Percentiles rank a stretch among this genome's conserved stretches.
phyloP scores from a whole-genome alignment of 2,113 vertebrate genomes.

The Nycticebus coucang region DNA sequence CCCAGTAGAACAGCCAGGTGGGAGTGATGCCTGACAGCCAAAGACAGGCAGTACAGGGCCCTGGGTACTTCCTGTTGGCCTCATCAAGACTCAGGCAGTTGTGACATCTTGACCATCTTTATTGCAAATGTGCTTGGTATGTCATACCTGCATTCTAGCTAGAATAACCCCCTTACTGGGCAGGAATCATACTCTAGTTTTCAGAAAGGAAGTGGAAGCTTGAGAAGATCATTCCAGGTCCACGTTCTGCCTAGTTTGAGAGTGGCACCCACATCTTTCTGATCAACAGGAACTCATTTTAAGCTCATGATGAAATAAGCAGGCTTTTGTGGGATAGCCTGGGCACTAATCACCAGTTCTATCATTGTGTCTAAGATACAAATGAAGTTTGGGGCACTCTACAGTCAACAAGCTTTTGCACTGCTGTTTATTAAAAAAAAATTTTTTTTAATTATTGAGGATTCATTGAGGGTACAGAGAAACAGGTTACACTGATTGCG shows the following conservation, averaged over 20 bases:
- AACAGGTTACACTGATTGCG: no score
- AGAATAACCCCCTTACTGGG: accelerated
- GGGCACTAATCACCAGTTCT: neutral
- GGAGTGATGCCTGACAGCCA: no score
- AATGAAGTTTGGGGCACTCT: neutral
- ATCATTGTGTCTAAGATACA: neutral
- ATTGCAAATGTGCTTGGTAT: neutral
- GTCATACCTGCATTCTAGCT: neutral
- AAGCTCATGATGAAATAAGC: neutral
- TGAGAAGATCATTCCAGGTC: neutral
- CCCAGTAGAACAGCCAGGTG: neutral
- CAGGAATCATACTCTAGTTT: neutral
- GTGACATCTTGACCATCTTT: neutral
- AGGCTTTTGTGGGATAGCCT: neutral
- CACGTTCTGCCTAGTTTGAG: neutral
- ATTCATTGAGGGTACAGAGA: no score
- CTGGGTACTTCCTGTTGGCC: neutral
- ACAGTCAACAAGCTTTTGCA: neutral
- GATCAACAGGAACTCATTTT: no score
- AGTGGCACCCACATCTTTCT: neutral
- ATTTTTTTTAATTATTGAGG: no score
- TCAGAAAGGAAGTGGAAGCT: neutral
- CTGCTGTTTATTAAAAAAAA: neutral
- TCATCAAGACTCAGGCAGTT: neutral
- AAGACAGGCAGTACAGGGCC: neutral